A percentile compares a stretch with the other conserved stretches of the same genome.
Evolutionary conservation across 1,140 invertebrate genomes (phyloP).

Genomic region (Magallana ariakensis): DNA sequence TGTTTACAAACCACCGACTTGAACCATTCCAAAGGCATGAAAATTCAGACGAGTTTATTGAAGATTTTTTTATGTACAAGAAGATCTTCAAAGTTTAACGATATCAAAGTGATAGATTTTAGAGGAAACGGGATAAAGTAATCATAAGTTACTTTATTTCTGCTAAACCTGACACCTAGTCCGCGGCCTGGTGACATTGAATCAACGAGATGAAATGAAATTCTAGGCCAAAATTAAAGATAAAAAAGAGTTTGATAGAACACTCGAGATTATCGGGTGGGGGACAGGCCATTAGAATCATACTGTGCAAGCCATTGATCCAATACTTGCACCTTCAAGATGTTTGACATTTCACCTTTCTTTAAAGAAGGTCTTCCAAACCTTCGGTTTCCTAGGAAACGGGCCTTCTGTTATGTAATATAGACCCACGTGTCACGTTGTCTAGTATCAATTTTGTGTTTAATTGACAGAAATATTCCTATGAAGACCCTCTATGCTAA

Average conservation of each 20-base stretch:
- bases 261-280: slow-evolving; percentile 5
- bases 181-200: background rate
- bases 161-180: slow-evolving; percentile 23
- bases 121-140: background rate
- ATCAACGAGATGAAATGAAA: slow-evolving; percentile 35
- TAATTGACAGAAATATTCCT: slow-evolving; percentile 29
- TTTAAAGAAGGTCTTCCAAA: slow-evolving; percentile 24
- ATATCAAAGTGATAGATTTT: slow-evolving; percentile 30
- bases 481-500: background rate
- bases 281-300: background rate
- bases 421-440: background rate
- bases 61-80: no score
- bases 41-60: no score
- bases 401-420: slow-evolving; percentile 1
- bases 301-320: slow-evolving; percentile 5
- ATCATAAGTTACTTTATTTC: background rate
- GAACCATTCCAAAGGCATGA: no score
- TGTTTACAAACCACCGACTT: no score
- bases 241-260: slow-evolving; percentile 18
- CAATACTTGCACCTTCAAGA: background rate
- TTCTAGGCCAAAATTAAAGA: slow-evolving; percentile 4
- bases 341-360: slow-evolving; percentile 28
- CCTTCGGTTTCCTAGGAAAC: background rate
- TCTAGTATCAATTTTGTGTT: background rate
- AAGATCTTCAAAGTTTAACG: background rate